Conservation (phyloP, 2,888 invertebrate species). For the Ichneumoninae sp. region DNA sequence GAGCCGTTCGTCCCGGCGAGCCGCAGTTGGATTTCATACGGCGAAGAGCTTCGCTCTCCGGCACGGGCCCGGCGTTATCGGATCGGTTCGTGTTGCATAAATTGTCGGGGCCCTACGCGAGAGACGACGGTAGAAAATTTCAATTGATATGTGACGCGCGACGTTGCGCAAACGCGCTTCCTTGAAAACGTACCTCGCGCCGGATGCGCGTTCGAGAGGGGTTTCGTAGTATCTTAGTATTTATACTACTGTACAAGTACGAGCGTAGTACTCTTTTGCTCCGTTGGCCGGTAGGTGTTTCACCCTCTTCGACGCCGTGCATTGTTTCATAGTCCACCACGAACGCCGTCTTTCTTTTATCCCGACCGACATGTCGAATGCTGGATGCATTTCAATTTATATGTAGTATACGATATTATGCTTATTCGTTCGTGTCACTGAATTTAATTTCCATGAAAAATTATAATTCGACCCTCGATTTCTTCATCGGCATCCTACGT, state of each 20-base stretch:
- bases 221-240: slow-evolving; percentile 70
- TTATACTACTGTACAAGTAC: slow-evolving; percentile 29
- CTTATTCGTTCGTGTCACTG: slow-evolving; percentile 32
- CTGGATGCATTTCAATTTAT: slow-evolving; percentile 81
- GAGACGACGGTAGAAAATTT: slow-evolving; percentile 70
- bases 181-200: slow-evolving; percentile 78
- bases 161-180: slow-evolving; percentile 77
- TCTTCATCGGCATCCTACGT: slow-evolving; percentile 43
- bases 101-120: neutral
- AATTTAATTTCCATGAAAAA: slow-evolving; percentile 54
- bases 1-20: neutral
- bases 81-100: slow-evolving; percentile 26
- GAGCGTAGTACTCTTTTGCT: slow-evolving; percentile 9
- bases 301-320: slow-evolving; percentile 40
- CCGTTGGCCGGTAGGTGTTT: neutral
- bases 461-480: slow-evolving; percentile 62
- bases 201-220: slow-evolving; percentile 79
- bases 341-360: slow-evolving; percentile 78
- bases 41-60: neutral
- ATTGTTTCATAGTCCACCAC: slow-evolving; percentile 58
- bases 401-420: slow-evolving; percentile 40
- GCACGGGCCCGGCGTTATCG: slow-evolving; percentile 27
- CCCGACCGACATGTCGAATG: slow-evolving; percentile 82
- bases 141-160: slow-evolving; percentile 82
- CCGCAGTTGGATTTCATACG: neutral